Percentiles rank a stretch among this genome's conserved stretches.
Conservation (phyloP, 2,888 invertebrate genomes). For the Boloria selene region DNA sequence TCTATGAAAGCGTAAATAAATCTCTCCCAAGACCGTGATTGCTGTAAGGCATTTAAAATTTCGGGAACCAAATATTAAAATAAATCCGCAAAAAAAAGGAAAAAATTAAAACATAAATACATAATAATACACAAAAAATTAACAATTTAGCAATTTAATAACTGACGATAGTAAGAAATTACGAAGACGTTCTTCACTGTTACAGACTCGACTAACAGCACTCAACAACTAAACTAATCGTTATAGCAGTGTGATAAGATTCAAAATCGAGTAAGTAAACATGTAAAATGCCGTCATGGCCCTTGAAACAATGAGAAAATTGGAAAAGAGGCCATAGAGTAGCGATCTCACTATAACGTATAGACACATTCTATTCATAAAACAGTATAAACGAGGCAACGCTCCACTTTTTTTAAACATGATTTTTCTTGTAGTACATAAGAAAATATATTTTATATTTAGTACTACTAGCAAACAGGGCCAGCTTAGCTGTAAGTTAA, state of each 20-base stretch:
- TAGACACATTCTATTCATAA: constrained; percentile 10
- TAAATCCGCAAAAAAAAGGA: neutral
- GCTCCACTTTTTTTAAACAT: too few relatives aligned
- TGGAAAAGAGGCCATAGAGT: constrained; percentile 35
- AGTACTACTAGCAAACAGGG: too few relatives aligned
- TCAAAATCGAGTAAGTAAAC: constrained; percentile 4
- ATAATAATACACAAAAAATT: neutral
- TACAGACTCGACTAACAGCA: neutral
- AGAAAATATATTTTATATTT: too few relatives aligned
- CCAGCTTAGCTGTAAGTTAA: too few relatives aligned
- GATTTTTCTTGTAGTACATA: too few relatives aligned
- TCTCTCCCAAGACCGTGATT: too few relatives aligned
- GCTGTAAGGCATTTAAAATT: too few relatives aligned
- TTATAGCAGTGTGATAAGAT: neutral
- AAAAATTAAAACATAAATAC: too few relatives aligned
- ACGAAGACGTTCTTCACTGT: neutral
- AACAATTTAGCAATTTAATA: constrained; percentile 12
- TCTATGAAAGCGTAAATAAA: too few relatives aligned
- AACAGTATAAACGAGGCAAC: neutral
- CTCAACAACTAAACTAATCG: neutral
- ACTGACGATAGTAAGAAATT: constrained; percentile 4
- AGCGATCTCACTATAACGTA: constrained; percentile 9
- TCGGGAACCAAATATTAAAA: neutral
- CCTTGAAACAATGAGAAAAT: constrained; percentile 42
- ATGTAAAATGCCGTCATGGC: neutral